A percentile compares a stretch with the other conserved stretches of the same genome.
phyloP scores from a whole-genome alignment of 2,113 vertebrate genomes.

The Petrocephalus zakoni region DNA sequence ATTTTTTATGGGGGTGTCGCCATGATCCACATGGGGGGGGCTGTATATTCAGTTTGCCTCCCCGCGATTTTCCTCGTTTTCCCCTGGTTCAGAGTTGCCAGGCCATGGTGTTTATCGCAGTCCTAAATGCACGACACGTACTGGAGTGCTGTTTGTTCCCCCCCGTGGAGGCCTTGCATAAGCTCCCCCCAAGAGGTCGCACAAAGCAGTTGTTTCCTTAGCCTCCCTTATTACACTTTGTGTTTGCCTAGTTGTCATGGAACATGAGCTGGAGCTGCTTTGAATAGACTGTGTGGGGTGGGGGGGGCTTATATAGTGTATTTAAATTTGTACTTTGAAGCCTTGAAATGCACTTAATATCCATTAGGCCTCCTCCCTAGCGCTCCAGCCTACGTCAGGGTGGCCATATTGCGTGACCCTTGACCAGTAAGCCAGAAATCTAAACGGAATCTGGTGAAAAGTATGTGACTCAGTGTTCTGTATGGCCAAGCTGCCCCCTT shows the following conservation, averaged over 20 bases:
- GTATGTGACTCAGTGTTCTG: neutral
- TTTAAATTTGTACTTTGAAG: neutral
- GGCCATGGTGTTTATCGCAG: too few species aligned
- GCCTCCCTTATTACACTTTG: neutral
- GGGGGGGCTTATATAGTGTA: neutral
- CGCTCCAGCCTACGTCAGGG: neutral
- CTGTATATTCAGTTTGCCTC: neutral
- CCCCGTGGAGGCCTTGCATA: neutral
- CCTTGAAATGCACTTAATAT: neutral
- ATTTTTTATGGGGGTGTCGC: neutral
- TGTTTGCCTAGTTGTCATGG: neutral
- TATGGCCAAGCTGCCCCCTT: neutral
- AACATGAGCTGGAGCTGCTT: neutral
- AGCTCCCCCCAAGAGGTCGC: neutral
- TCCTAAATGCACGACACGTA: too few species aligned
- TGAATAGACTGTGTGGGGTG: neutral
- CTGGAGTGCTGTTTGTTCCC: too few species aligned
- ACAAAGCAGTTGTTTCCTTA: neutral
- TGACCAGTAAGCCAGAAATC: neutral
- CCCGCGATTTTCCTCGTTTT: too few species aligned
- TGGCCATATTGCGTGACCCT: neutral
- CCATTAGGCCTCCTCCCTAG: neutral
- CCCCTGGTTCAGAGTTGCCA: too few species aligned
- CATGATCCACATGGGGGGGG: neutral
- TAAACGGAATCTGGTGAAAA: neutral